A percentile compares a stretch with the other conserved stretches of the same genome.
These are phyloP conservation scores for Tetragonula carbonaria DNA, from an alignment of 2,888 invertebrate genomes.

Conservation along the genomic window DNA sequence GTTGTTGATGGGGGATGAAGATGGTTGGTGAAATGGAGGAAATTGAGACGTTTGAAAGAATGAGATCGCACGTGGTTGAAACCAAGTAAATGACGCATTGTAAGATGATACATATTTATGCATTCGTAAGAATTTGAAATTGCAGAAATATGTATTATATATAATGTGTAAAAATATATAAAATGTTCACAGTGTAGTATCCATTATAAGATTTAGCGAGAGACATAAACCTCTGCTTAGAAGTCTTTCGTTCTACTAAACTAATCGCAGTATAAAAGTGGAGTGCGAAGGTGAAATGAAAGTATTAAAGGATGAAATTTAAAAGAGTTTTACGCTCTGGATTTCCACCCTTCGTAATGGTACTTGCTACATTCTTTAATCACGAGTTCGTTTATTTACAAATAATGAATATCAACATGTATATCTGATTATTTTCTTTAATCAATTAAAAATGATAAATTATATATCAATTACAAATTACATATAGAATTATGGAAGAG, in stretches of 20 bases:
- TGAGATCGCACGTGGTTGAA: background rate
- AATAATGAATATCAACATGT: too few relatives aligned
- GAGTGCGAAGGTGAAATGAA: background rate
- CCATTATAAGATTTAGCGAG: background rate
- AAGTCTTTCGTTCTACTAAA: background rate
- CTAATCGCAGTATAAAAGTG: fast-evolving
- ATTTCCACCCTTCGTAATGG: background rate
- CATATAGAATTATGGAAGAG: too few relatives aligned
- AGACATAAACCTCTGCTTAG: background rate
- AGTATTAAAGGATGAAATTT: background rate
- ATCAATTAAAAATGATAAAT: too few relatives aligned
- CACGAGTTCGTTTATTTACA: too few relatives aligned
- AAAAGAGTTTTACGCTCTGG: background rate
- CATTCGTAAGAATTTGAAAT: background rate
- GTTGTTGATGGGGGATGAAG: background rate
- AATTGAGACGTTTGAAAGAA: background rate
- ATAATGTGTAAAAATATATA: background rate
- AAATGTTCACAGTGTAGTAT: background rate
- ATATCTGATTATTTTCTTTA: too few relatives aligned
- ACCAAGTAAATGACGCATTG: background rate
- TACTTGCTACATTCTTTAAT: background rate
- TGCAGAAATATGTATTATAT: background rate
- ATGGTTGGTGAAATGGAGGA: background rate
- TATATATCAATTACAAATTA: too few relatives aligned
- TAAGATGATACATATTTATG: too few relatives aligned